Percentiles rank a stretch among this genome's conserved stretches.
Evolutionary conservation across 2,113 vertebrate genomes (phyloP).

Genomic region (Desmodus rotundus): DNA sequence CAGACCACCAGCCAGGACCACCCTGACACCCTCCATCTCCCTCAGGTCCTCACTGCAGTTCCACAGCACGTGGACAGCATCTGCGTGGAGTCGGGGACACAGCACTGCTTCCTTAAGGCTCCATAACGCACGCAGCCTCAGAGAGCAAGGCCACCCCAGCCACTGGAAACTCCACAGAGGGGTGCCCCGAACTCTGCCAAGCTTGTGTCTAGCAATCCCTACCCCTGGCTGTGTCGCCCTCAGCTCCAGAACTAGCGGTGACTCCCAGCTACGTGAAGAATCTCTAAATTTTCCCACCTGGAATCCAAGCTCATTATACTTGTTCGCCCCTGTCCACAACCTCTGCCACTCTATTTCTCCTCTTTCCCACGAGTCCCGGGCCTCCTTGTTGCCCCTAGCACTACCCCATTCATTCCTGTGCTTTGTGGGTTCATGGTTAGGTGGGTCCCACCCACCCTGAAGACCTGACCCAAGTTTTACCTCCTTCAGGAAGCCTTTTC

Average conservation of each 20-base stretch:
- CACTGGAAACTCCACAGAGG: neutral
- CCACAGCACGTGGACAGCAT: accelerated
- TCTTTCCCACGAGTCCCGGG: neutral
- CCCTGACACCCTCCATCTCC: neutral
- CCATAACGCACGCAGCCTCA: accelerated
- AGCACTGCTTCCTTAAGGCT: neutral
- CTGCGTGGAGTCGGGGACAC: accelerated
- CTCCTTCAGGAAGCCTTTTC: neutral
- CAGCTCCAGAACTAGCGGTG: neutral
- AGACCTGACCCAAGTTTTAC: neutral
- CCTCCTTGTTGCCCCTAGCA: accelerated
- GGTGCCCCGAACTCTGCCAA: neutral
- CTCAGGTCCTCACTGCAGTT: accelerated
- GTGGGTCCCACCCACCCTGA: neutral
- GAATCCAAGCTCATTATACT: neutral
- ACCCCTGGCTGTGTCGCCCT: neutral
- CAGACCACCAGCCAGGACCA: neutral
- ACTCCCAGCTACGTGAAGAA: neutral
- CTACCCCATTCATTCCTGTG: neutral
- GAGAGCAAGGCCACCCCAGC: neutral
- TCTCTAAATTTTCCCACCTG: neutral
- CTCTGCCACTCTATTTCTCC: neutral
- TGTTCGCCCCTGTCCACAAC: neutral
- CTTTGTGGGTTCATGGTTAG: neutral
- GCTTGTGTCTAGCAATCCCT: neutral